Percentiles rank a stretch among this genome's conserved stretches.
phyloP scores from a whole-genome alignment of 2,113 vertebrate species.

The Ictalurus furcatus region DNA sequence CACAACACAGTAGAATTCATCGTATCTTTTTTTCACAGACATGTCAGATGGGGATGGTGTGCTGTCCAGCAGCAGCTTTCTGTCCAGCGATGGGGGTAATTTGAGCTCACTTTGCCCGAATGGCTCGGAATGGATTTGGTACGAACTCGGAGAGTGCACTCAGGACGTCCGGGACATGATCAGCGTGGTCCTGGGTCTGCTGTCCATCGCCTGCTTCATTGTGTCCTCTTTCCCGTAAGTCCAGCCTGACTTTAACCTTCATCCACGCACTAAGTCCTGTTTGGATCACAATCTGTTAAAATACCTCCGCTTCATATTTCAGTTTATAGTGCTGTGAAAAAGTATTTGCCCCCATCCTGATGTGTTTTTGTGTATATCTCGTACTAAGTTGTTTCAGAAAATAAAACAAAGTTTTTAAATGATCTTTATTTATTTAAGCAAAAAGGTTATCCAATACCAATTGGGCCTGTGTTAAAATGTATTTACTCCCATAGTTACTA shows the following conservation, averaged over 20 bases:
- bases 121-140: conserved; percentile 84
- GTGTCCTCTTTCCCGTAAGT: conserved; percentile 89
- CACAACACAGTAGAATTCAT: neutral
- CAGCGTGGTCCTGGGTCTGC: conserved; percentile 83
- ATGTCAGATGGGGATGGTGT: conserved; percentile 50
- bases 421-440: too few species aligned
- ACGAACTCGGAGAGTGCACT: conserved; percentile 81
- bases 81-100: conserved; percentile 62
- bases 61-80: conserved; percentile 34
- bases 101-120: conserved; percentile 81
- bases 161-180: conserved; percentile 80
- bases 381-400: too few species aligned
- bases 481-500: too few species aligned
- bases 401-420: too few species aligned
- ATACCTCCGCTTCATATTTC: neutral
- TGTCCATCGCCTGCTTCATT: conserved; percentile 89
- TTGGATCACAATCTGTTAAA: neutral
- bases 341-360: too few species aligned
- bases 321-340: neutral
- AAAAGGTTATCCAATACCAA: too few species aligned
- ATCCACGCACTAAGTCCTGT: too few species aligned
- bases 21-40: neutral
- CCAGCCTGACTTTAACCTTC: neutral
- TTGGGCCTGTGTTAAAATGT: too few species aligned
- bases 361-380: too few species aligned